Conservation (phyloP, 2,113 vertebrate genomes). For the Microcebus griseorufus region DNA sequence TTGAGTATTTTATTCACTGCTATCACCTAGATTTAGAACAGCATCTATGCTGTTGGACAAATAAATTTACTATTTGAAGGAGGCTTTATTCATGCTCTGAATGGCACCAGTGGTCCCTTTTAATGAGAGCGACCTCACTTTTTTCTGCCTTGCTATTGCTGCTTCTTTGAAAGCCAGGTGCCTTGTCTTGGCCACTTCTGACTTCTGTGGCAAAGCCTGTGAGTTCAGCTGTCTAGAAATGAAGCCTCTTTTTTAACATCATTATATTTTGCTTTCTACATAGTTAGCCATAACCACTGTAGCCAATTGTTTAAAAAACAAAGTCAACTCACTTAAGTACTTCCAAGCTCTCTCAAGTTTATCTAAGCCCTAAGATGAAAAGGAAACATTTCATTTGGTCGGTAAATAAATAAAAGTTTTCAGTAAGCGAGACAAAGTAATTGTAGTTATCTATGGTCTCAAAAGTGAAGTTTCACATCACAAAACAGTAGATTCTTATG, state of each 20-base stretch:
- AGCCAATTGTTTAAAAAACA: neutral
- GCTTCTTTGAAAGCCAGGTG: neutral
- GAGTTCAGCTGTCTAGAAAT: neutral
- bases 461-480: neutral
- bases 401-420: neutral
- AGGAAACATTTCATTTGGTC: neutral
- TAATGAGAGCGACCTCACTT: neutral
- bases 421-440: neutral
- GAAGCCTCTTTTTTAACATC: neutral
- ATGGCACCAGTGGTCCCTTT: neutral
- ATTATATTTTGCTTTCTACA: neutral
- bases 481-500: neutral
- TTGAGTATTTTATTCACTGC: neutral
- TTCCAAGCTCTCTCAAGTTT: neutral
- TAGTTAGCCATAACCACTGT: neutral
- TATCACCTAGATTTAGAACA: neutral
- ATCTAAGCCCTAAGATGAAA: neutral
- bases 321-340: constrained; percentile 23
- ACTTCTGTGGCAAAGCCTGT: neutral
- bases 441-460: neutral
- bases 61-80: neutral
- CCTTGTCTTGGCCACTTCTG: neutral
- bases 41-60: neutral
- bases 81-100: neutral
- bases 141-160: neutral